Percentiles rank a stretch among this genome's conserved stretches.
These are phyloP conservation scores for Poecilia latipinna DNA, from an alignment of 2,113 vertebrate genomes.

Conservation along the genomic window DNA sequence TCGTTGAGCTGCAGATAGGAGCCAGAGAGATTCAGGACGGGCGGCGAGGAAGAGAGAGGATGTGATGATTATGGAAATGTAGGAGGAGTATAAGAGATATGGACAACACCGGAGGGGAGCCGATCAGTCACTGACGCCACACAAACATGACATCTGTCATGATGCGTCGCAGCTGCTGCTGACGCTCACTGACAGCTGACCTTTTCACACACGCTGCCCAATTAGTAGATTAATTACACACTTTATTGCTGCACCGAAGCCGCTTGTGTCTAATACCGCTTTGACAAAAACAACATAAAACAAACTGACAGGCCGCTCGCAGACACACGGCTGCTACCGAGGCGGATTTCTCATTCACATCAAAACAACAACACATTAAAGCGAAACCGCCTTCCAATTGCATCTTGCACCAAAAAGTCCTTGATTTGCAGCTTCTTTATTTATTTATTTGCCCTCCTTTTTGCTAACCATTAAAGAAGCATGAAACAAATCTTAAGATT, in stretches of 20 bases:
- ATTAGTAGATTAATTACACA: slow-evolving; percentile 71
- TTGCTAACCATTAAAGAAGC: slow-evolving; percentile 48
- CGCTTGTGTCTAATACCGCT: slow-evolving; percentile 31
- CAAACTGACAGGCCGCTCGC: neutral
- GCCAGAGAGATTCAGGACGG: neutral
- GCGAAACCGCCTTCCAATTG: slow-evolving; percentile 31
- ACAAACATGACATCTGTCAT: slow-evolving; percentile 70
- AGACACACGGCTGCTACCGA: slow-evolving; percentile 20
- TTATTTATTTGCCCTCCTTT: slow-evolving; percentile 6
- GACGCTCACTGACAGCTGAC: slow-evolving; percentile 68
- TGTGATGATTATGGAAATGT: slow-evolving; percentile 1
- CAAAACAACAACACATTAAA: slow-evolving; percentile 32
- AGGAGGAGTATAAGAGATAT: slow-evolving; percentile 10
- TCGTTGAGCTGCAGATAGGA: slow-evolving; percentile 87
- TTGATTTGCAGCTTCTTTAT: slow-evolving; percentile 21
- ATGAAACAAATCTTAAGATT: slow-evolving; percentile 61
- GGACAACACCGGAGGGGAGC: slow-evolving; percentile 21
- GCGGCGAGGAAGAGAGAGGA: slow-evolving; percentile 7
- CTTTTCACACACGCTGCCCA: slow-evolving; percentile 69
- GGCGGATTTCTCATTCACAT: slow-evolving; percentile 15
- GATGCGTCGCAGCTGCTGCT: slow-evolving; percentile 41
- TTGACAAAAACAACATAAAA: slow-evolving; percentile 16
- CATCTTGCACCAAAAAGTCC: slow-evolving; percentile 29
- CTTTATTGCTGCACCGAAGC: slow-evolving; percentile 41
- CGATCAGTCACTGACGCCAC: slow-evolving; percentile 49